Percentiles rank a stretch among this genome's conserved stretches.
These are phyloP conservation scores for silkworm (Bombyx mori) DNA, from an alignment of 1,140 invertebrate genomes.

Conservation along the genomic window ASM3026992v2 NC_085127.1:9444001-9444500, in stretches of 20 bases:
- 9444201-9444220: too few relatives aligned
- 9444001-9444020: constrained; percentile 43
- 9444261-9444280: too few relatives aligned
- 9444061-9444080: constrained; percentile 39
- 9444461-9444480: constrained; percentile 66
- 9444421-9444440: constrained; percentile 60
- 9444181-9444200: too few relatives aligned
- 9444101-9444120: constrained; percentile 42
- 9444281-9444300: too few relatives aligned
- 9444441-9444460: constrained; percentile 64
- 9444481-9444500: constrained; percentile 67
- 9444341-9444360: constrained; percentile 21
- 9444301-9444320: too few relatives aligned
- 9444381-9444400: constrained; percentile 52
- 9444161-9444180: too few relatives aligned
- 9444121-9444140: constrained; percentile 8
- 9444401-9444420: constrained; percentile 61
- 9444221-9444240: too few relatives aligned
- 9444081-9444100: constrained; percentile 47
- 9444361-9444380: constrained; percentile 31
- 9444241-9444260: too few relatives aligned
- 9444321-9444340: too few relatives aligned
- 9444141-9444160: neutral
- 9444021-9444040: constrained; percentile 51
- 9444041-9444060: constrained; percentile 55